These are phyloP conservation scores for Pantelozetes paolii DNA, from an alignment of 2,888 invertebrate genomes.

Conservation along the genomic window DNA sequence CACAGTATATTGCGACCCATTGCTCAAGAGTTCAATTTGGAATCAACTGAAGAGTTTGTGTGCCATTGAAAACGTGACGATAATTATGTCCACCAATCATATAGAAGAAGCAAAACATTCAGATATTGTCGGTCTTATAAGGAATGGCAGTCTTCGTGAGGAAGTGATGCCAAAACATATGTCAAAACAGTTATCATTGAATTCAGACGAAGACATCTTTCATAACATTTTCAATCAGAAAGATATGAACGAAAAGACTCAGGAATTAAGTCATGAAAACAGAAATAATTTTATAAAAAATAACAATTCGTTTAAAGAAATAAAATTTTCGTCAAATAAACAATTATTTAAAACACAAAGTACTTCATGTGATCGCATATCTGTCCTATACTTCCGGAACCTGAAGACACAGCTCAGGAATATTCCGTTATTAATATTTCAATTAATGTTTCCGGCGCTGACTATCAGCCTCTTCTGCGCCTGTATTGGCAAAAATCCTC, in stretches of 20 bases:
- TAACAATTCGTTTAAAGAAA: background rate
- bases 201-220: slow-evolving; percentile 24
- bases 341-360: background rate
- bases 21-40: slow-evolving; percentile 29
- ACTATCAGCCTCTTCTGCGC: slow-evolving; percentile 12
- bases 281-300: background rate
- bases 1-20: slow-evolving; percentile 24
- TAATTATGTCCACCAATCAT: slow-evolving; percentile 4
- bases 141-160: background rate
- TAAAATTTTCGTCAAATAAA: background rate
- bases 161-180: slow-evolving; percentile 10
- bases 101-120: slow-evolving; percentile 26
- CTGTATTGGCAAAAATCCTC: slow-evolving; percentile 27
- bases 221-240: background rate
- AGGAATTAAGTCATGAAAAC: background rate
- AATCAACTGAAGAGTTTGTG: background rate
- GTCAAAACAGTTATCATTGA: background rate
- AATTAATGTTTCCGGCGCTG: slow-evolving; percentile 4
- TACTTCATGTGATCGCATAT: background rate
- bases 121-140: background rate
- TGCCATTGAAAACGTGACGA: slow-evolving; percentile 5
- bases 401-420: slow-evolving; percentile 13
- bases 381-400: slow-evolving; percentile 24
- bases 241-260: background rate
- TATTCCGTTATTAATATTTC: background rate